Base-by-base conservation (phyloP, 2,113 vertebrate genomes). In the Indicator maculatus region DNA sequence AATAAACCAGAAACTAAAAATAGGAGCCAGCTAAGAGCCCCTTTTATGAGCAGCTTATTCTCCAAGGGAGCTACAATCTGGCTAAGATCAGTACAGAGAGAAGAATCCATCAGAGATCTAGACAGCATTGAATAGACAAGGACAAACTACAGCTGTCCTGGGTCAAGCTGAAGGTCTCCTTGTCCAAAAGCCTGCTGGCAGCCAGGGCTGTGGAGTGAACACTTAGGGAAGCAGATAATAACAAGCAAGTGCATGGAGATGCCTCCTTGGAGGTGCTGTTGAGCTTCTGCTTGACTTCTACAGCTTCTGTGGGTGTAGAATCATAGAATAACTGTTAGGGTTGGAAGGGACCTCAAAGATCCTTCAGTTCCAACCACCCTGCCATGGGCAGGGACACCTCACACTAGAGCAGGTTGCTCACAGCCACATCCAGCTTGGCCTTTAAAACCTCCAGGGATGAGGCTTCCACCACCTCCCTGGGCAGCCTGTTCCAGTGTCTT, bases 1-100 rank as follows among this genome's bases (percentile, higher is more conserved):
- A 95, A 88, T 72, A 91, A 91, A 93, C 65, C 72, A 86, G 93
- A 74, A 81, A 52, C 85, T 88, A 74, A 81, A 91, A 86, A 64
- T 91, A 86, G 47, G 79, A 69, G 88, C 47, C 23, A 36, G n/a
- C 79, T 23, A 20, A 53, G 65, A 83, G 65, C 27, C 64, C 47
- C n/a, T 2, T 77, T 95, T 93, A 21, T 52, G 75, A 94, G 15
- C 75, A 33, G 69, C 30, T 88, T 89, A 31, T 81, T 80, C 85
- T 91, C 81, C 56, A 69, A 71, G 79, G 47, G 80, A 71, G 31
- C 38, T 67, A 21, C 64, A 79, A 8, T 38, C 17, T 91, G 84
- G 84, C 70, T 76, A 55, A 56, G 67, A 76, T 92, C 84, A 85
- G 17, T 3, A 3, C 13, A 31, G 47, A 19, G 45, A 30, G 27